phyloP scores from a whole-genome alignment of 2,888 invertebrate species.

The Palloptera scutellata region DNA sequence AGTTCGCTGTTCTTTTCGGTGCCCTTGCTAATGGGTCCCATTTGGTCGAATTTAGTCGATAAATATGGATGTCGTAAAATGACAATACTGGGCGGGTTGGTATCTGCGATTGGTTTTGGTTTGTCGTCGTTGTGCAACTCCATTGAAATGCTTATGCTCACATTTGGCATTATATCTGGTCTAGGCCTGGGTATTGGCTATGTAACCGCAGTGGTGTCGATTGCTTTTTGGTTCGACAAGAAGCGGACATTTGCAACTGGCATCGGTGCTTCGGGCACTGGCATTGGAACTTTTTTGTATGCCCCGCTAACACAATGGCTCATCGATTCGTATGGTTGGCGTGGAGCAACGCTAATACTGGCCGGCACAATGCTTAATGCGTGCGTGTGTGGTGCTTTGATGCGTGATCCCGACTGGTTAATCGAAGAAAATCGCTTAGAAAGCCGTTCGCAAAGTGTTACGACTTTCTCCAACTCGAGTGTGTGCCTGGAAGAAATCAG shows the following conservation, averaged over 20 bases:
- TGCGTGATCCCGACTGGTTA: conserved; percentile 87
- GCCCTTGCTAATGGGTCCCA: conserved; percentile 78
- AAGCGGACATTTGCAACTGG: conserved; percentile 86
- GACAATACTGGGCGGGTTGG: conserved; percentile 77
- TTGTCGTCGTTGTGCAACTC: conserved; percentile 75
- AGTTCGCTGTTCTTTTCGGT: conserved; percentile 90
- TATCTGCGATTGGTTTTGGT: conserved; percentile 79
- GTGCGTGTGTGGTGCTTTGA: conserved; percentile 84
- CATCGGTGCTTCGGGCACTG: conserved; percentile 87
- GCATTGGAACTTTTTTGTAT: conserved; percentile 87
- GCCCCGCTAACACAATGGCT: conserved; percentile 85
- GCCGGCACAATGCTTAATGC: conserved; percentile 85
- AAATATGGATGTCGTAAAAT: conserved; percentile 83
- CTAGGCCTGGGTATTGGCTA: conserved; percentile 83
- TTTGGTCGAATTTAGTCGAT: conserved; percentile 80
- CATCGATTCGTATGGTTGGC: conserved; percentile 80
- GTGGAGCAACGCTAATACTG: conserved; percentile 81
- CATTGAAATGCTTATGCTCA: conserved; percentile 81
- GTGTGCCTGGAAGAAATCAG: conserved; percentile 67
- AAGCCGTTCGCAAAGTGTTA: conserved; percentile 64
- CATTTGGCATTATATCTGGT: conserved; percentile 86
- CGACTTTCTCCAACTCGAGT: conserved; percentile 64
- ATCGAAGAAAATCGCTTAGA: conserved; percentile 63
- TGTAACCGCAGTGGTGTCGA: conserved; percentile 89
- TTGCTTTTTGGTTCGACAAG: conserved; percentile 93